Conservation (phyloP, 2,888 invertebrate genomes). For the Spilarctia lutea region DNA sequence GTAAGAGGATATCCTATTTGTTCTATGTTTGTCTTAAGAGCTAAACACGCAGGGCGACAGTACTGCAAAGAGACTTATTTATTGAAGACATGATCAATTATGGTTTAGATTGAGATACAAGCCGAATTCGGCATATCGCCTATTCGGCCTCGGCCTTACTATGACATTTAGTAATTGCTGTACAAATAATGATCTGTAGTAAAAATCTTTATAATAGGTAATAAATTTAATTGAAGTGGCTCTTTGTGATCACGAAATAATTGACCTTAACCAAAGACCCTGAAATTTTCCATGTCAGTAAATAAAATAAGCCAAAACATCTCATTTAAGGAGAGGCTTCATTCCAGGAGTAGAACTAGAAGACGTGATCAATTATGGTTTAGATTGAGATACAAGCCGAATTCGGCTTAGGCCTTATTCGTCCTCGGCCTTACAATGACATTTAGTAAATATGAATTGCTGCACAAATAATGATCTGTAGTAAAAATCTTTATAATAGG, state of each 20-base stretch:
- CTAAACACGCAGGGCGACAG: too few relatives aligned
- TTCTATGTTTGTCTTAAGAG: too few relatives aligned
- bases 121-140: too few relatives aligned
- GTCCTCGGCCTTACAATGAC: background rate
- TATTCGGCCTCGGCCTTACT: background rate
- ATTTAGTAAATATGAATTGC: background rate
- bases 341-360: too few relatives aligned
- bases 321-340: too few relatives aligned
- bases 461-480: too few relatives aligned
- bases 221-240: background rate
- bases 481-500: too few relatives aligned
- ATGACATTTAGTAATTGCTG: background rate
- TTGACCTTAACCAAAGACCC: background rate
- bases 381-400: background rate
- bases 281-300: background rate
- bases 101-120: background rate
- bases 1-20: constrained; percentile 53
- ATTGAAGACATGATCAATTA: background rate
- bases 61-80: too few relatives aligned
- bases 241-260: background rate
- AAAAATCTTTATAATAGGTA: too few relatives aligned
- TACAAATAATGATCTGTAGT: too few relatives aligned
- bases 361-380: too few relatives aligned
- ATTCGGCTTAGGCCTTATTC: background rate
- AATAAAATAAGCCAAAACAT: too few relatives aligned